Base-by-base conservation (phyloP, 2,113 vertebrate species). In the Alethe castanea region DNA sequence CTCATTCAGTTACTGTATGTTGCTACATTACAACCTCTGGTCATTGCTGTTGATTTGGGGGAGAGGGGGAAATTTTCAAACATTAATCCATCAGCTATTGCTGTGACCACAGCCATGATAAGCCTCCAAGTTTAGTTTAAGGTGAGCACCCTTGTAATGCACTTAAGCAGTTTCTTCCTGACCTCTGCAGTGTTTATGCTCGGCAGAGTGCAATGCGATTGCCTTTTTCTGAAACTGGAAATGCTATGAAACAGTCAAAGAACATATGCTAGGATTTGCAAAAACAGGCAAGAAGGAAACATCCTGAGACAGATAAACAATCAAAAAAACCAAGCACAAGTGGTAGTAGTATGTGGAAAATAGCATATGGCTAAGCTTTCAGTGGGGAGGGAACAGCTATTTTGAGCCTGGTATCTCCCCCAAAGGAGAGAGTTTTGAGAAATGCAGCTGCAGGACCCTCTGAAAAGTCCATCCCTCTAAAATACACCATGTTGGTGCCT, bases 221-320 rank as follows among this genome's bases (percentile, higher is more conserved):
- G 45, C 73, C 48, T 74, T 81, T 74, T 79, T 74, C 86, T 76
- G 28, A 33, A 79, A 81, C 48, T 89, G 31, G 38, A 91, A 71
- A 66, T 8, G 56, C 73, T 79, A 29, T 1, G 23, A 80, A 88
- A 92, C 50, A 91, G 57, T 61, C 48, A 54, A 50, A 94, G 78
- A 91, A 91, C 81, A 85, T 54, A 89, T 42, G 81, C 65, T 50
- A 71, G 33, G 47, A 91, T 94, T 70, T 94, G 73, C 47, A 87
- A 87, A 87, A 94, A 87, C 73, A 90, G 50, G 54, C 73, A 95
- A 87, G 57, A 45, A 92, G 42, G 59, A 94, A 94, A 90, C 77
- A 84, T 91, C 73, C 84, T 59, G 54, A 92, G 89, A 90, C 67
- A 95, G 86, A 95, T 33, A 94, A 96, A 97, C 89, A 89, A 94